Evolutionary conservation across 2,113 vertebrate genomes (phyloP), one percentile per base, ranked within the genome.

Genomic region (Blennius ocellaris): DNA sequence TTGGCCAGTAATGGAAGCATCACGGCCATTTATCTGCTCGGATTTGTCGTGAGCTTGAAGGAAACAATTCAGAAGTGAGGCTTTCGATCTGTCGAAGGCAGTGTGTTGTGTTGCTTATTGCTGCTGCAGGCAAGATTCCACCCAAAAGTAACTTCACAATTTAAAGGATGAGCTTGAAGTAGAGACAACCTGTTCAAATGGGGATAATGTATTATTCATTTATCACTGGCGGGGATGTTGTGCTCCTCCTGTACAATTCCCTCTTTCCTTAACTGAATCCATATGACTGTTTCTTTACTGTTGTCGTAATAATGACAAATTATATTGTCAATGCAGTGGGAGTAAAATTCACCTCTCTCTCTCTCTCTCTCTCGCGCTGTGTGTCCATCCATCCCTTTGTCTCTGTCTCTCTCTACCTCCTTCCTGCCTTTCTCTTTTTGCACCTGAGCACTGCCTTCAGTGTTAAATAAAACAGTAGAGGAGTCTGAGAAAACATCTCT

Each of bases 381-480:
- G 2, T 30, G 2, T 30, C 21, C 4, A 4, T 30, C 21, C 21
- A 4, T 30, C 21, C 21, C 21, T 30, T 30, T 30, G 21, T 2
- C 9, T 15, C 16, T 54, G 21, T n/a, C 16, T 54, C 36, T n/a
- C 11, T 69, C 43, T 30, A 30, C 30, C 47, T 6, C 61, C 11
- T 15, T 55, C n/a, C 8, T 51, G 16, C 57, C 17, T 43, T 57
- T 59, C 48, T 58, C 16, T 30, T 30, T 40, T 40, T 40, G 16
- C 55, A 54, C 11, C 61, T 7, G 14, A 21, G n/a, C 16, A 15
- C 12, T 11, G 37, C 11, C 47, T 57, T 54, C 3, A 8, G 72
- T 78, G 44, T 67, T 85, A 73, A 85, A 81, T 73, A 80, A 84
- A 84, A 84, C 52, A 80, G 55, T 40, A n/a, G n/a, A n/a, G 1